phyloP scores from a whole-genome alignment of 2,888 invertebrate genomes.

The Chymomyza fuscimana region DNA sequence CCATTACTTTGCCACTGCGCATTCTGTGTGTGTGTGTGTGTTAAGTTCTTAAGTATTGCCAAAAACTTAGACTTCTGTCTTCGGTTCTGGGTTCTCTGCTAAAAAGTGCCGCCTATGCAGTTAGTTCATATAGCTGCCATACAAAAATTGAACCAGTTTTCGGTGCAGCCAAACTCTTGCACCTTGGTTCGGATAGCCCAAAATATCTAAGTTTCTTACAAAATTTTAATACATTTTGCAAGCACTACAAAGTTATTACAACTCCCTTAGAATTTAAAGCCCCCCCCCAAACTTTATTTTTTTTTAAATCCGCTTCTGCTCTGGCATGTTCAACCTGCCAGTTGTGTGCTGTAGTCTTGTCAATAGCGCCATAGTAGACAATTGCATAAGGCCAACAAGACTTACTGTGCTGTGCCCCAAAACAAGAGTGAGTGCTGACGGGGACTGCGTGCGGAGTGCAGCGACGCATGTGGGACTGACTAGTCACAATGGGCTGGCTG shows the following conservation, averaged over 20 bases:
- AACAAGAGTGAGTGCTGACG: background rate
- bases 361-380: slow-evolving; percentile 26
- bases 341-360: slow-evolving; percentile 14
- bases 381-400: slow-evolving; percentile 31
- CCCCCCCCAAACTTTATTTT: no score
- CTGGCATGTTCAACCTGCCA: slow-evolving; percentile 31
- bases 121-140: no score
- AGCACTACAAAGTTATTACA: no score
- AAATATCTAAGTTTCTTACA: no score
- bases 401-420: background rate
- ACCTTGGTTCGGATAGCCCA: no score
- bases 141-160: no score
- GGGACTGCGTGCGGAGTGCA: no score
- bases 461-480: no score
- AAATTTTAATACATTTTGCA: no score
- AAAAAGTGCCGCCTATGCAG: slow-evolving; percentile 63
- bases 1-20: background rate
- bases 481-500: slow-evolving; percentile 44
- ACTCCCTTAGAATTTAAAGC: no score
- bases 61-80: slow-evolving; percentile 54
- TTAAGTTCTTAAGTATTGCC: slow-evolving; percentile 68
- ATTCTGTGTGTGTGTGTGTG: slow-evolving; percentile 27
- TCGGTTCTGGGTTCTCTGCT: slow-evolving; percentile 26
- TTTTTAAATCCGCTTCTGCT: no score
- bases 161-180: no score